Conservation (phyloP, 1,140 invertebrate species). For the Fopius arisanus region DNA sequence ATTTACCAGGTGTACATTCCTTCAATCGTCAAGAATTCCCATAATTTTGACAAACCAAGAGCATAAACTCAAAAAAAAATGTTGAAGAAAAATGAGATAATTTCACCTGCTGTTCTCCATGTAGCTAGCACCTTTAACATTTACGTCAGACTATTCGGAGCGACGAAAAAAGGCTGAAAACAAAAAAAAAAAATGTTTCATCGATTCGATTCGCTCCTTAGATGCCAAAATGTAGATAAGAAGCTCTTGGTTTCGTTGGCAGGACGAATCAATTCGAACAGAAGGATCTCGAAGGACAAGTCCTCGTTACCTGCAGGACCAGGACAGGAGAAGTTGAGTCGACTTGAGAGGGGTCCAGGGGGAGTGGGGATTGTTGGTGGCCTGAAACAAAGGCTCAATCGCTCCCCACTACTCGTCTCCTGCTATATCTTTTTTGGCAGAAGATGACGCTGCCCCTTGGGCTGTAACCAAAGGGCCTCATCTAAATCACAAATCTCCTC, state of each 20-base stretch:
- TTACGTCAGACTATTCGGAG: background rate
- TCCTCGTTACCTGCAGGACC: conserved; percentile 42
- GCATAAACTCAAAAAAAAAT: too few species aligned
- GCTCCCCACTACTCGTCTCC: background rate
- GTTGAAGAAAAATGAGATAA: background rate
- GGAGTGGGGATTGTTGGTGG: conserved; percentile 41
- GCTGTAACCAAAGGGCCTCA: conserved; percentile 42
- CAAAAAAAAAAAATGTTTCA: conserved; percentile 16
- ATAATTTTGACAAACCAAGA: background rate
- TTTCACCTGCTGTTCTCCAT: background rate
- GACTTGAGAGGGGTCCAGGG: background rate
- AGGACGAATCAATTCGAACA: conserved; percentile 38
- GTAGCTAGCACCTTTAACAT: background rate
- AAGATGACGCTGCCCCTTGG: conserved; percentile 4
- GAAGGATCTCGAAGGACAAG: conserved; percentile 35
- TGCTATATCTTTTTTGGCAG: background rate
- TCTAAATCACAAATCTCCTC: conserved; percentile 64
- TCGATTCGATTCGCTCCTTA: conserved; percentile 36
- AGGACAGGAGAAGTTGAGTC: conserved; percentile 43
- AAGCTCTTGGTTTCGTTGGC: conserved; percentile 13
- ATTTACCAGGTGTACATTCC: background rate
- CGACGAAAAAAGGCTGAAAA: conserved; percentile 4
- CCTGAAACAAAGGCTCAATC: conserved; percentile 57
- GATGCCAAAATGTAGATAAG: conserved; percentile 19
- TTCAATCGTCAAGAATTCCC: background rate